Base-by-base conservation (phyloP, 2,113 vertebrate genomes). In the Bufo bufo region DNA sequence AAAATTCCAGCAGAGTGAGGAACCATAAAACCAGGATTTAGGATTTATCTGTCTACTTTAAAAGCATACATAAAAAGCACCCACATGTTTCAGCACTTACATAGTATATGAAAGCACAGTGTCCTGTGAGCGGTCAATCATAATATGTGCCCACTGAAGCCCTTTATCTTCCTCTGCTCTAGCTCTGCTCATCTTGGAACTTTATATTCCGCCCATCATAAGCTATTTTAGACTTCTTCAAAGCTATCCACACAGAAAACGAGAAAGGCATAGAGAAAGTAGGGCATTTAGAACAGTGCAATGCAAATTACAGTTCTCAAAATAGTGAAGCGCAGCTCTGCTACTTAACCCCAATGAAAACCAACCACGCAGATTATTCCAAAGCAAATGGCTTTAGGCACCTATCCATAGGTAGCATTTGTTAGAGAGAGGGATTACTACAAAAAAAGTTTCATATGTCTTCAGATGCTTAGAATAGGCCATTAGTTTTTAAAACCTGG, bases 251-350 rank as follows among this genome's bases (percentile, higher is more conserved):
- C 16, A 17, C 43, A 72, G 69, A 72, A 72, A 72, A n/a, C 23
- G 63, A 66, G 23, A 45, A 13, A 43, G 66, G 66, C 66, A 58
- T 13, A 56, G 78, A 45, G 23, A 59, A 80, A 59, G 78, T 80
- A 80, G 78, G 78, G 78, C 78, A 80, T 17, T 12, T 4, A 58
- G 77, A 79, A 58, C 1, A 79, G 77, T 7, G 23, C 56, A 17
- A 59, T 43, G 78, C 78, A 80, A 59, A 80, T 80, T 56, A 19
- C 23, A 23, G 3, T 4, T 58, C 77, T 43, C 77, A 79, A 58
- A 79, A 79, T 79, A 79, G 77, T 56, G 54, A 23, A 19, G 77
- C 19, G 23, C 77, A 59, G 78, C 17, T 33, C 78, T 50, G 49
- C 74, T 49, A 77, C 17, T 59, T 43, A 61, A 43, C 52, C 78